Evolutionary conservation across 2,888 invertebrate species (phyloP).

Genomic region (Xestia sexstrigata): DNA sequence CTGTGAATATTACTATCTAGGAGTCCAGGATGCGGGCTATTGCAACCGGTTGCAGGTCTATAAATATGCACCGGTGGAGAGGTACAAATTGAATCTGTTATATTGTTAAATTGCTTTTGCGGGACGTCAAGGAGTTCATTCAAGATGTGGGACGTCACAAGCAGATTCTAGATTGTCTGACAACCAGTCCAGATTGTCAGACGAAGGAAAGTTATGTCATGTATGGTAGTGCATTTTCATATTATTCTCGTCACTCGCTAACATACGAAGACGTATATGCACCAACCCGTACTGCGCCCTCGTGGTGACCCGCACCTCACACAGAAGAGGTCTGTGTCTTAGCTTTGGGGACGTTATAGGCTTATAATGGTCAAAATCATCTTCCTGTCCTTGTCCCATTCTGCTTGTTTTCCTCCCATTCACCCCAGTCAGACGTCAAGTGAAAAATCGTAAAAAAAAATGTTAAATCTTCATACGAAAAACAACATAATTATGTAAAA

Average conservation of each 20-base stretch:
- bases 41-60: slow-evolving; percentile 40
- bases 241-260: not conserved
- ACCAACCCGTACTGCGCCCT: not conserved
- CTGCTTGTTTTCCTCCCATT: not conserved
- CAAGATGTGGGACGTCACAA: not conserved
- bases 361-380: not conserved
- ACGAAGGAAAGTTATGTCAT: not conserved
- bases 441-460: too few species aligned
- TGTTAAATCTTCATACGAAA: too few species aligned
- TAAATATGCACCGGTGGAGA: slow-evolving; percentile 34
- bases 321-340: not conserved
- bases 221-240: not conserved
- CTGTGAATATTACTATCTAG: not conserved
- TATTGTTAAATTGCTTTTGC: slow-evolving; percentile 31
- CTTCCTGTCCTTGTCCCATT: not conserved
- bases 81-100: slow-evolving; percentile 31
- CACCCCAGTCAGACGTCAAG: not conserved
- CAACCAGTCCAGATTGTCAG: not conserved
- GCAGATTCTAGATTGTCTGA: not conserved
- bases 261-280: not conserved
- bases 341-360: not conserved
- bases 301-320: not conserved
- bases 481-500: too few species aligned
- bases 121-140: not conserved
- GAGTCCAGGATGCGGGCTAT: slow-evolving; percentile 20